Conservation (phyloP, 37 sponge, comb jelly and placozoan species). For the Axinella damicornis region DNA sequence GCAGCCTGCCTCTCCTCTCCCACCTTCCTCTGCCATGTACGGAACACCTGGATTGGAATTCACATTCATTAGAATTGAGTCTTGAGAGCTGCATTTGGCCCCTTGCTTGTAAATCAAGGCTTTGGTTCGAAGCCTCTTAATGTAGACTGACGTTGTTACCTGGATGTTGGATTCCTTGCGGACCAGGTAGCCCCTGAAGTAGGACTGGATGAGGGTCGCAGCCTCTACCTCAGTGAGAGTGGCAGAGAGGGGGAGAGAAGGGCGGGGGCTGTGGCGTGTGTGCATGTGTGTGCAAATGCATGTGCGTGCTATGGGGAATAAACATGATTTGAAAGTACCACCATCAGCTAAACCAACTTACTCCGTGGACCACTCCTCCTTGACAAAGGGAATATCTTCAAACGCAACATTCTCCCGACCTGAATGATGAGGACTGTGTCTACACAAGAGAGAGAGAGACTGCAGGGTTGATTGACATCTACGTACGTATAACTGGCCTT, state of each 20-base stretch:
- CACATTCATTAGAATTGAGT: no score
- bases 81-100: no score
- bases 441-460: not conserved
- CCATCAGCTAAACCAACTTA: no score
- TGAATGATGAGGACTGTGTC: constrained; percentile 63
- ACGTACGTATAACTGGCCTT: no score
- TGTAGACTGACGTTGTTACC: no score
- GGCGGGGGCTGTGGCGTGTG: constrained; percentile 77
- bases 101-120: no score
- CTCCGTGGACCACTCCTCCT: constrained; percentile 72
- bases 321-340: no score
- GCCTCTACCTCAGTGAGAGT: constrained; percentile 90
- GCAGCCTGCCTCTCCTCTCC: constrained; percentile 65
- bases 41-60: not conserved
- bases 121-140: no score
- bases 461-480: no score
- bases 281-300: no score
- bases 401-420: constrained; percentile 51
- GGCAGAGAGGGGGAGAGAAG: constrained; percentile 85
- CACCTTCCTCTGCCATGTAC: constrained; percentile 66
- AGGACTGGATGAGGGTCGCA: constrained; percentile 83
- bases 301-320: no score
- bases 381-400: constrained; percentile 81
- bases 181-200: constrained; percentile 53
- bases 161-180: not conserved